These are phyloP conservation scores for Patella pellucida DNA, from an alignment of 2,888 invertebrate genomes.

Conservation along the genomic window DNA sequence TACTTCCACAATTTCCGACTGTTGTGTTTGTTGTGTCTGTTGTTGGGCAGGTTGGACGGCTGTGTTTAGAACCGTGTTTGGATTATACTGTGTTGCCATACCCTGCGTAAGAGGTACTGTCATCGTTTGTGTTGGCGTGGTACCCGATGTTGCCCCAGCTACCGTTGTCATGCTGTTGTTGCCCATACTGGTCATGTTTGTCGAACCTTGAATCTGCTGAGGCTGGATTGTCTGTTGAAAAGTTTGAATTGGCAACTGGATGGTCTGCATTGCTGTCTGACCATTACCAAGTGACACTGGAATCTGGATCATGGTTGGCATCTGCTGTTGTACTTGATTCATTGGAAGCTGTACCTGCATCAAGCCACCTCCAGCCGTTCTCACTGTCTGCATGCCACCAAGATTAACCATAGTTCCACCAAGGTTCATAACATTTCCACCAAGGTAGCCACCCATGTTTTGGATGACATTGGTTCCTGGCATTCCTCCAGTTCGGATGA, in stretches of 20 bases:
- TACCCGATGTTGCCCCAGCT: constrained; percentile 9
- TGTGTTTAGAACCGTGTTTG: constrained; percentile 28
- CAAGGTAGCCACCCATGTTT: constrained; percentile 37
- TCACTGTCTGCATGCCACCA: constrained; percentile 39
- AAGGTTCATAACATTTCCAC: constrained; percentile 54
- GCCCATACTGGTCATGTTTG: constrained; percentile 21
- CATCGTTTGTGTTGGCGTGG: constrained; percentile 27
- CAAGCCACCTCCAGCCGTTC: constrained; percentile 50
- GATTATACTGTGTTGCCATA: constrained; percentile 21
- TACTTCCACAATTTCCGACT: not conserved
- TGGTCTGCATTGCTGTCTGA: constrained; percentile 94
- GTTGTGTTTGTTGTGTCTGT: constrained; percentile 16
- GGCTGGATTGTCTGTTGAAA: constrained; percentile 71
- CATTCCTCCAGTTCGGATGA: constrained; percentile 53
- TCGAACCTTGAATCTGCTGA: constrained; percentile 22
- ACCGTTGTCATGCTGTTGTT: constrained; percentile 27
- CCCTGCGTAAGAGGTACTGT: constrained; percentile 15
- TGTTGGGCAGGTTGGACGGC: constrained; percentile 26
- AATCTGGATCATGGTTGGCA: constrained; percentile 83
- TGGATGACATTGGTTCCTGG: constrained; percentile 40
- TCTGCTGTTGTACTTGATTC: constrained; percentile 57
- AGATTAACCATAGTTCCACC: constrained; percentile 58
- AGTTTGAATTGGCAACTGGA: constrained; percentile 92
- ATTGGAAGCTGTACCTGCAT: constrained; percentile 79
- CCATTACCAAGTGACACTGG: constrained; percentile 86